These are phyloP conservation scores for Pseudochromis fuscus DNA, from an alignment of 2,797 vertebrate species.

Conservation along the genomic window DNA sequence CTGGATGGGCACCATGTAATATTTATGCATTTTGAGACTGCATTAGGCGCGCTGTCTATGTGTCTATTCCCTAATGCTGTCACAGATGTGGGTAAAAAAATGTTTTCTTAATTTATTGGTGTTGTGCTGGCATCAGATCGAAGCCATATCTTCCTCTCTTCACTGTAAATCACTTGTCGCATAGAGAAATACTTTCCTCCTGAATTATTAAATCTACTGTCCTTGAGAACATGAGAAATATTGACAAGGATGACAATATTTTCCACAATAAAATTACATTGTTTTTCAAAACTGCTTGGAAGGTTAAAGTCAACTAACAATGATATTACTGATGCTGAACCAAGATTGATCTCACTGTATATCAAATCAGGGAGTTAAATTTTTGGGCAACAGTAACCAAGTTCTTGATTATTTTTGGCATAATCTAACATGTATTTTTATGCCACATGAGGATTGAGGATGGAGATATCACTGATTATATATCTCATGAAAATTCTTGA, in stretches of 20 bases:
- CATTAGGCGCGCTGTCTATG: conserved; percentile 12
- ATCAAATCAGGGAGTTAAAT: conserved; percentile 25
- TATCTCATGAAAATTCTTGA: conserved; percentile 25
- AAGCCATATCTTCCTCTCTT: conserved; percentile 38
- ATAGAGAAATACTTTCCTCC: conserved; percentile 44
- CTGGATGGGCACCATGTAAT: conserved; percentile 48
- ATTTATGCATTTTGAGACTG: conserved; percentile 54
- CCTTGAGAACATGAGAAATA: conserved; percentile 70
- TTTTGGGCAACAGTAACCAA: conserved; percentile 8
- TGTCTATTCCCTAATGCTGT: conserved; percentile 43
- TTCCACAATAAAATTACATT: conserved; percentile 36
- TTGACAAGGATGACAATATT: conserved; percentile 62
- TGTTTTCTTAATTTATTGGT: conserved; percentile 30
- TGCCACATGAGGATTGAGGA: conserved; percentile 9
- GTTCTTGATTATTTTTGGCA: conserved; percentile 20
- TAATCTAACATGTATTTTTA: conserved; percentile 15
- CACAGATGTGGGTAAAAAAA: conserved; percentile 16
- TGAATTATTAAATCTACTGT: conserved; percentile 77
- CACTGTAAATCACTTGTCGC: conserved; percentile 62
- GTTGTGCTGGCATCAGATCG: conserved; percentile 32
- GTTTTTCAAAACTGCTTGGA: conserved; percentile 33
- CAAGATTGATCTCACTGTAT: conserved; percentile 27
- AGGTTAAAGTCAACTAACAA: conserved; percentile 32
- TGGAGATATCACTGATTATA: conserved; percentile 27
- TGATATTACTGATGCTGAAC: conserved; percentile 13